Conservation (phyloP, 2,888 invertebrate species). For the Pantelozetes paolii region DNA sequence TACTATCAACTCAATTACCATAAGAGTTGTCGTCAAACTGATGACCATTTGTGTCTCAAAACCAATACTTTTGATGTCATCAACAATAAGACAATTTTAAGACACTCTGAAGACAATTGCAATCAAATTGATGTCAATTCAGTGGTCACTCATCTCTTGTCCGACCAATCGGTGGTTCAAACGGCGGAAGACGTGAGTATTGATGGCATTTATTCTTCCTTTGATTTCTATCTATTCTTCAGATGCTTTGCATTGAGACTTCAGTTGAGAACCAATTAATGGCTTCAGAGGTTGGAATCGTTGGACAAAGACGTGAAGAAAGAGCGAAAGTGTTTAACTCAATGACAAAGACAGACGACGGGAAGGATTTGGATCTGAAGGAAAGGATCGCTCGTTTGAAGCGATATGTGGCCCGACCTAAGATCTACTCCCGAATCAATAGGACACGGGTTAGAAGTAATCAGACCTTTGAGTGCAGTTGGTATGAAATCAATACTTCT, state of each 20-base stretch:
- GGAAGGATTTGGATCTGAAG: not conserved
- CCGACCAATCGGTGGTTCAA: not conserved
- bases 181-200: constrained; percentile 18
- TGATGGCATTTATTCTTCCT: not conserved
- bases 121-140: not conserved
- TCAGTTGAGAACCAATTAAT: not conserved
- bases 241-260: not conserved
- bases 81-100: not conserved
- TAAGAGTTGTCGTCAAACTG: not conserved
- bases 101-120: not conserved
- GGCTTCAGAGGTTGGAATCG: not conserved
- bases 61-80: no score
- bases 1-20: not conserved
- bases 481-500: no score
- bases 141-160: not conserved
- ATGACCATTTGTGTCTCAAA: no score
- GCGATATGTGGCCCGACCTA: constrained; percentile 26
- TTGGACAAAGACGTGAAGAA: not conserved
- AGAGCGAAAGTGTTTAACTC: not conserved
- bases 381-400: constrained; percentile 16
- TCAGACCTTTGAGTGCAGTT: constrained; percentile 6
- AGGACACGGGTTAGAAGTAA: not conserved
- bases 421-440: constrained; percentile 7
- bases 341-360: not conserved
- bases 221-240: not conserved